Evolutionary conservation across 2,888 invertebrate species (phyloP).

Genomic region (Drosophila birchii): DNA sequence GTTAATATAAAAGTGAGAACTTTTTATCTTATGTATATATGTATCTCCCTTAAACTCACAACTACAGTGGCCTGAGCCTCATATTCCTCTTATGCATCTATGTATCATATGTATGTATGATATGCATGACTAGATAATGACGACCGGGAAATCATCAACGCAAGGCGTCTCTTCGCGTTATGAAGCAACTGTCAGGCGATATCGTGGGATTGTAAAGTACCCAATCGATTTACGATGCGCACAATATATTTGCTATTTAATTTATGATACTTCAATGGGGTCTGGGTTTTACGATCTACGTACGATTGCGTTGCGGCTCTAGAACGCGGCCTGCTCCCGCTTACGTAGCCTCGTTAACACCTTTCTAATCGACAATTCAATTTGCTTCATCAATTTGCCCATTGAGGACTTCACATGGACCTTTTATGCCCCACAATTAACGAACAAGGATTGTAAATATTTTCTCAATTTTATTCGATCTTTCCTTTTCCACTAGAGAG

Average conservation of each 20-base stretch:
- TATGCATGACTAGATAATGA: slow-evolving; percentile 9
- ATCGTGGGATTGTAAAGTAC: slow-evolving; percentile 26
- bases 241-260: slow-evolving; percentile 32
- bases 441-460: slow-evolving; percentile 24
- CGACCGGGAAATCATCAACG: neutral
- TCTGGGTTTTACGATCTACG: slow-evolving; percentile 23
- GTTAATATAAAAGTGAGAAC: neutral
- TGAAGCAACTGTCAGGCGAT: slow-evolving; percentile 16
- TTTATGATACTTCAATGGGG: slow-evolving; percentile 29
- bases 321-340: neutral
- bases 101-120: neutral
- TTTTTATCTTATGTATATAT: neutral
- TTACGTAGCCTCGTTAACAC: neutral
- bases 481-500: slow-evolving; percentile 9
- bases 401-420: slow-evolving; percentile 10
- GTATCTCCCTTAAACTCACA: neutral
- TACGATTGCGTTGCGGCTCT: slow-evolving; percentile 9
- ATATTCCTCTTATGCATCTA: neutral
- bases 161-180: neutral
- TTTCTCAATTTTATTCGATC: slow-evolving; percentile 24
- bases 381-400: neutral
- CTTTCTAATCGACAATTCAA: neutral
- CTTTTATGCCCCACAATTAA: slow-evolving; percentile 23
- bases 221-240: slow-evolving; percentile 27
- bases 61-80: neutral